Conservation (phyloP, 1,140 invertebrate species). For the Steinernema feltiae region DNA sequence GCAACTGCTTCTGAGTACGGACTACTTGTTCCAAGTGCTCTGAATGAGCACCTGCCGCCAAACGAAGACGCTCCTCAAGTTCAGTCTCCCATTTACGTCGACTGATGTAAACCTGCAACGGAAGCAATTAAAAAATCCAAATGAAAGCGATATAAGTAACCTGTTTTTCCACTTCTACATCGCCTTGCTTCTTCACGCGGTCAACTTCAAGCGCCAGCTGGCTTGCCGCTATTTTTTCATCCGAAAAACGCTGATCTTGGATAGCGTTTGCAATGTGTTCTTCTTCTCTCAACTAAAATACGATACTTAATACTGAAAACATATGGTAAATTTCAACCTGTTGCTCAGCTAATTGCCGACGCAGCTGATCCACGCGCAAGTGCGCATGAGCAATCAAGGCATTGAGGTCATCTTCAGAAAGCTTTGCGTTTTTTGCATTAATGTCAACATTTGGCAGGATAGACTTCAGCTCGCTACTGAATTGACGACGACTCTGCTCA, state of each 20-base stretch:
- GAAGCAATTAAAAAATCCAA: conserved; percentile 20
- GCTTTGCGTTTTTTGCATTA: conserved; percentile 54
- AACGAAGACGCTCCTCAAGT: conserved; percentile 70
- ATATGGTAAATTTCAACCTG: conserved; percentile 45
- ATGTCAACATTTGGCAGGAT: conserved; percentile 59
- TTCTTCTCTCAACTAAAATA: conserved; percentile 46
- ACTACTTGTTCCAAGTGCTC: conserved; percentile 75
- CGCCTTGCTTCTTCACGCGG: conserved; percentile 29
- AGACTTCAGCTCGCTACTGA: conserved; percentile 60
- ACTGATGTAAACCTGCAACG: conserved; percentile 64
- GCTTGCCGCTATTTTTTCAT: conserved; percentile 33
- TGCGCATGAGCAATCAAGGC: conserved; percentile 63
- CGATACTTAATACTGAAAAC: neutral
- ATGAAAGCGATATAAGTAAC: conserved; percentile 12
- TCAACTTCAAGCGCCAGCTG: conserved; percentile 29
- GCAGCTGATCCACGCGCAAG: conserved; percentile 62
- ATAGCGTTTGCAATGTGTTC: conserved; percentile 47
- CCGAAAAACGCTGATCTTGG: conserved; percentile 44
- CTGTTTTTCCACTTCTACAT: conserved; percentile 25
- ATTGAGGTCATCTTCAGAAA: conserved; percentile 63
- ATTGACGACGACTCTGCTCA: conserved; percentile 60
- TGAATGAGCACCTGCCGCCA: conserved; percentile 73
- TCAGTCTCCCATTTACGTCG: conserved; percentile 69
- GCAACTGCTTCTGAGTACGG: conserved; percentile 54
- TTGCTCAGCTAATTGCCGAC: conserved; percentile 61